phyloP scores from a whole-genome alignment of 2,113 vertebrate genomes.

The Atrichornis clamosus region DNA sequence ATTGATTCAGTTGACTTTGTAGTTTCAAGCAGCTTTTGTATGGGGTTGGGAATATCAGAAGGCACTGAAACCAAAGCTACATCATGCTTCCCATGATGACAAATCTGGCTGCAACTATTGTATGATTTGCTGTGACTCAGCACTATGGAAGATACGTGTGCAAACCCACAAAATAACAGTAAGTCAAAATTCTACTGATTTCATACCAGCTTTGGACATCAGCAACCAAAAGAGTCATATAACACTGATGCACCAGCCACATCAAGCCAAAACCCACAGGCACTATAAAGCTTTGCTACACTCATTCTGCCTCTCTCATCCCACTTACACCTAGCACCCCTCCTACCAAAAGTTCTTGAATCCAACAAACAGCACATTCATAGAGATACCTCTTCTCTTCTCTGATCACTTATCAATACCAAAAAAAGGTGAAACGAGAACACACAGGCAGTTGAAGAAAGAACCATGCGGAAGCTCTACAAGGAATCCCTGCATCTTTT shows the following conservation, averaged over 20 bases:
- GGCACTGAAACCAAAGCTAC: neutral
- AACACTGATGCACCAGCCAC: neutral
- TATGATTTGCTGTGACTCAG: slow-evolving; percentile 1
- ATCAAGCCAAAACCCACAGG: neutral
- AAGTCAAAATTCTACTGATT: neutral
- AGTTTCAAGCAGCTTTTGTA: neutral
- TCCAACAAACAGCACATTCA: neutral
- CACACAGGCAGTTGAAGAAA: rapidly evolving
- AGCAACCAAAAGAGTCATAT: neutral
- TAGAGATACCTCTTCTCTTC: neutral
- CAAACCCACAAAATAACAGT: neutral
- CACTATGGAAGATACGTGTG: neutral
- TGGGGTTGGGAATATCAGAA: neutral
- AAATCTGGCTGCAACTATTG: neutral
- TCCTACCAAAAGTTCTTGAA: neutral
- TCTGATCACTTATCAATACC: neutral
- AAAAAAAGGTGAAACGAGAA: neutral
- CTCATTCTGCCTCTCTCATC: neutral
- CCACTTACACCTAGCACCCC: neutral
- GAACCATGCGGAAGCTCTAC: neutral
- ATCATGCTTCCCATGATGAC: neutral
- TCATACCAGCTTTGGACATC: neutral
- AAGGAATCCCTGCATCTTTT: neutral
- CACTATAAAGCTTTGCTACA: rapidly evolving
- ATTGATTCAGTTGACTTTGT: neutral